Base-by-base conservation (phyloP, 2,113 vertebrate species). In the Colistium nudipinnis region DNA sequence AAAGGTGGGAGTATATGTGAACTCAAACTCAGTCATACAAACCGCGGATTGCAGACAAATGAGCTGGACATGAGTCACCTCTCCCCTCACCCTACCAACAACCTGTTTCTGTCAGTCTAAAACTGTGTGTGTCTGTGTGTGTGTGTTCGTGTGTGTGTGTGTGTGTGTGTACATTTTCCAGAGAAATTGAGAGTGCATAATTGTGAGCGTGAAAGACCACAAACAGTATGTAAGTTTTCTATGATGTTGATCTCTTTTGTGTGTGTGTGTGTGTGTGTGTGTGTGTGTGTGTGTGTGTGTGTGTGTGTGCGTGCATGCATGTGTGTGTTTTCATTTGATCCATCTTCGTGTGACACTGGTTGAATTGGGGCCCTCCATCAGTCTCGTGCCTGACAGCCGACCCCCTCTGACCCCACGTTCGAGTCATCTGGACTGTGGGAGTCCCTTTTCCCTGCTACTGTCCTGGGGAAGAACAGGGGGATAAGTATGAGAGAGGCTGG, bases 61-160 rank as follows among this genome's bases (percentile, higher is more conserved):
- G 83, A 89, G 85, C 78, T 79, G 80, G 83, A 71, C 71, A 53
- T 84, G 85, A 88, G 88, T 87, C 90, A 88, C 85, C 70, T 77
- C 83, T 88, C 76, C 80, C 78, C 73, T 81, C 72, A 73, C 77
- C 82, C 79, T 70, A 62, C 65, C 39, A 51, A 43, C 84, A 94
- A 93, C 91, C 96, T 98, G 96, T 88, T 60, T 62, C 89, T 74
- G 90, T 95, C 96, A 91, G 75, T 96, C 94, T 77, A 11, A 1
- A 11, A 5, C 20, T 10, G 47, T 59, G 65, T 63, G 55, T 67
- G 60, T 74, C 53, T 61, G 43, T 35, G 56, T 54, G 33, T 14
- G 43, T 44, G 57, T 60, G 65, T 60, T 25, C 62, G 31, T 55
- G 48, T 24, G 44, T 60, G 64, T 65, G 54, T 69, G 59, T 73